Evolutionary conservation across 2,113 vertebrate species (phyloP).

Genomic region (Semnopithecus entellus): DNA sequence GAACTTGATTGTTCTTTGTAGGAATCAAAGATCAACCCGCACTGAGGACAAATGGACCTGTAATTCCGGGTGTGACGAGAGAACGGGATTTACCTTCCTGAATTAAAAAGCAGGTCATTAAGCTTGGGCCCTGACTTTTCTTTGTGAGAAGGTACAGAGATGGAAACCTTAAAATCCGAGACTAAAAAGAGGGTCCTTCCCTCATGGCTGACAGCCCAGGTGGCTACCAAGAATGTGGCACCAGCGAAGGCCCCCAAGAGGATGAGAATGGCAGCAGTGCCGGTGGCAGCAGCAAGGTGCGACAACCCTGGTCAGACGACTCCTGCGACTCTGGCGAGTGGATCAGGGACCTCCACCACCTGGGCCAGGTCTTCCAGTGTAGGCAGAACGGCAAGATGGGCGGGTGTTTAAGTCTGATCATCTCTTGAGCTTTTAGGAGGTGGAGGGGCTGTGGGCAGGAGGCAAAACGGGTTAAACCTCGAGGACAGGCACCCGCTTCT

Average conservation of each 20-base stretch:
- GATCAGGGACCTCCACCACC: neutral
- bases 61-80: neutral
- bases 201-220: constrained; percentile 76
- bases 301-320: neutral
- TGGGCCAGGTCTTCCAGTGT: rapidly evolving
- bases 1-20: neutral
- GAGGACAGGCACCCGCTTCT: neutral
- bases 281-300: neutral
- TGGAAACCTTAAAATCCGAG: constrained; percentile 51
- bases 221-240: rapidly evolving
- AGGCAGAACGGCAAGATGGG: neutral
- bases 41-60: neutral
- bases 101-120: neutral
- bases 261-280: neutral
- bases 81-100: neutral
- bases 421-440: neutral
- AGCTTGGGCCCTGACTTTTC: neutral
- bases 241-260: neutral
- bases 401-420: rapidly evolving
- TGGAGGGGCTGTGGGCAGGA: rapidly evolving
- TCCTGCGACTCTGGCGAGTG: too few species aligned
- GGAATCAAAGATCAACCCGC: neutral
- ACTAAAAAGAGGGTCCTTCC: constrained; percentile 79
- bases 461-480: neutral
- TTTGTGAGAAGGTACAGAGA: neutral